These are phyloP conservation scores for Oligia strigilis DNA, from an alignment of 2,888 invertebrate species.

Conservation along the genomic window DNA sequence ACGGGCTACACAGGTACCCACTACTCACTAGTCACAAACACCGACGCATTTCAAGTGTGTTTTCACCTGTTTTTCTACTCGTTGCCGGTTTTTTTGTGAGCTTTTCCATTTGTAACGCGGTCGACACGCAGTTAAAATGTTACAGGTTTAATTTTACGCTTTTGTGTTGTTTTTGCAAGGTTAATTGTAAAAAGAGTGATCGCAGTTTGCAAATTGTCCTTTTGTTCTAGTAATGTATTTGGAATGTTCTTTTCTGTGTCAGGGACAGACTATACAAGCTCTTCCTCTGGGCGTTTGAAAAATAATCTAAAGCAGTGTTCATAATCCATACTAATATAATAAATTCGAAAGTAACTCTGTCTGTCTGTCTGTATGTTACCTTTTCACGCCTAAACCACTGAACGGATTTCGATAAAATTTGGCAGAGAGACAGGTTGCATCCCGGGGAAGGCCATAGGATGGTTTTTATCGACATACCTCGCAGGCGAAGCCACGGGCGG, in stretches of 20 bases:
- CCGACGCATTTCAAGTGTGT: constrained; percentile 65
- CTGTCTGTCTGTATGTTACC: too few species aligned
- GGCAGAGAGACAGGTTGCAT: too few species aligned
- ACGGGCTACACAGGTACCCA: constrained; percentile 37
- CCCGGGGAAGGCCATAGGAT: too few species aligned
- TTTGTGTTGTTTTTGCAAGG: not conserved
- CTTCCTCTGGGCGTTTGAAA: not conserved
- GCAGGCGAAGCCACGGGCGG: too few species aligned
- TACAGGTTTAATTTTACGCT: constrained; percentile 24
- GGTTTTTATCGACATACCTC: too few species aligned
- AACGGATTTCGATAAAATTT: too few species aligned
- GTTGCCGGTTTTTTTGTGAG: constrained; percentile 53
- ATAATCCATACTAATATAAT: too few species aligned
- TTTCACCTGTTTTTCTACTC: constrained; percentile 63
- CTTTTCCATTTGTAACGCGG: constrained; percentile 48
- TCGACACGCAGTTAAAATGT: constrained; percentile 51
- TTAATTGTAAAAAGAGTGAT: constrained; percentile 21
- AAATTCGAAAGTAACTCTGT: too few species aligned
- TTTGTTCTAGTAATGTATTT: constrained; percentile 4
- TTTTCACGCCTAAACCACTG: too few species aligned
- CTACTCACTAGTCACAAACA: constrained; percentile 58
- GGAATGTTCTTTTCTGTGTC: not conserved
- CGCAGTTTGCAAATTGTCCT: constrained; percentile 2
- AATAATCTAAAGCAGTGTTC: too few species aligned
- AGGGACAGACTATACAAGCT: not conserved